phyloP scores from a whole-genome alignment of 2,113 vertebrate genomes.

The Pseudorasbora parva region DNA sequence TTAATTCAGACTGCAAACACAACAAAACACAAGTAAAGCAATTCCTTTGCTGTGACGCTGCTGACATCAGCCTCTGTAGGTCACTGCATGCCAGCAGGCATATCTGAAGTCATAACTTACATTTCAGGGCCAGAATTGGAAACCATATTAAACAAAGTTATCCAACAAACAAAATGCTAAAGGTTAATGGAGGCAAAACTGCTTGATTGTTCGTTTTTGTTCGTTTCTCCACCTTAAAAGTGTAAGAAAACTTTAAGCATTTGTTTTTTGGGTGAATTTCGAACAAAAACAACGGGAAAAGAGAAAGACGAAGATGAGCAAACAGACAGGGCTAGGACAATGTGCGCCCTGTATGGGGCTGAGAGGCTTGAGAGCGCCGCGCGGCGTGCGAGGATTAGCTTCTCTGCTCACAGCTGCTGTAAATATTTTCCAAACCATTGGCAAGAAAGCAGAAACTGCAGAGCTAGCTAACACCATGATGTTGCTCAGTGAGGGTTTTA shows the following conservation, averaged over 20 bases:
- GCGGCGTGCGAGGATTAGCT: slow-evolving; percentile 6
- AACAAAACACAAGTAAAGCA: neutral
- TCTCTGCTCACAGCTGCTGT: slow-evolving; percentile 43
- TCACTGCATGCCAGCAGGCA: neutral
- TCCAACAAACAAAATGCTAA: neutral
- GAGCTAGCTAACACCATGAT: neutral
- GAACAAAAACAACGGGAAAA: neutral
- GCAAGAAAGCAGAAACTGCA: slow-evolving; percentile 28
- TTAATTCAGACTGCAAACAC: neutral
- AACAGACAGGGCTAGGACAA: neutral
- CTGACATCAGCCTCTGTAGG: slow-evolving; percentile 5
- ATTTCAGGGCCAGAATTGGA: slow-evolving; percentile 1
- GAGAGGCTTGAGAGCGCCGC: neutral
- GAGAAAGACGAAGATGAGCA: neutral
- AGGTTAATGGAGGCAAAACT: no score
- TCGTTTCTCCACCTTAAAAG: neutral
- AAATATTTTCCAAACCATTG: slow-evolving; percentile 50
- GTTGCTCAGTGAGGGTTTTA: slow-evolving; percentile 2
- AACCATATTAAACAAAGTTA: neutral
- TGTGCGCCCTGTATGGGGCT: neutral
- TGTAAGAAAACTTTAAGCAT: no score
- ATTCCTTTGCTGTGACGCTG: neutral
- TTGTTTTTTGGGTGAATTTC: slow-evolving; percentile 1
- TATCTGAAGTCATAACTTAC: slow-evolving; percentile 15
- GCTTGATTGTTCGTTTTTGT: neutral